These are phyloP conservation scores for Drosophila orosa DNA, from an alignment of 1,140 invertebrate genomes.

Conservation along the genomic window DNA sequence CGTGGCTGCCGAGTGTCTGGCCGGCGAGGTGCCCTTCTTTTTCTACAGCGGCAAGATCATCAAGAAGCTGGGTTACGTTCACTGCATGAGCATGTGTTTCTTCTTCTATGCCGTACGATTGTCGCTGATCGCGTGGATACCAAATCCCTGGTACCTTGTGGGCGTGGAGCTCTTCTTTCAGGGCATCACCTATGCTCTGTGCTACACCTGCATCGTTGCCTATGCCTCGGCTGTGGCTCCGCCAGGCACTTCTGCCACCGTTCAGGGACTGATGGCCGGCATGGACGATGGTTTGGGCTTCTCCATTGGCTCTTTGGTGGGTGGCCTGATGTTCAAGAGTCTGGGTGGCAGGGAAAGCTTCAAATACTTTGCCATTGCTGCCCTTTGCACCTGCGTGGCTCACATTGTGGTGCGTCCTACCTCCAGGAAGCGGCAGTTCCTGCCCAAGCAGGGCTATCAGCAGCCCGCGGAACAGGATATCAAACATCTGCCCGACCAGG, in stretches of 20 bases:
- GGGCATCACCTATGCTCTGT: conserved; percentile 91
- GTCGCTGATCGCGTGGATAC: conserved; percentile 88
- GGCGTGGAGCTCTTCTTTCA: conserved; percentile 90
- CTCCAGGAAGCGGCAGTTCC: conserved; percentile 71
- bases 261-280: conserved; percentile 92
- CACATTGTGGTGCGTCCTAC: conserved; percentile 84
- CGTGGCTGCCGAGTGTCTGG: conserved; percentile 90
- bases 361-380: conserved; percentile 85
- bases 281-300: conserved; percentile 92
- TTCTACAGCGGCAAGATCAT: conserved; percentile 89
- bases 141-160: conserved; percentile 90
- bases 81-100: conserved; percentile 89
- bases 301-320: conserved; percentile 87
- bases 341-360: conserved; percentile 86
- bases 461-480: conserved; percentile 58
- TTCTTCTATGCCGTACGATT: conserved; percentile 88
- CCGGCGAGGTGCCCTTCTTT: conserved; percentile 91
- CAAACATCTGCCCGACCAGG: conserved; percentile 28
- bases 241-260: conserved; percentile 91
- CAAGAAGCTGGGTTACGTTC: conserved; percentile 88
- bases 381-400: conserved; percentile 85
- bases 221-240: conserved; percentile 91
- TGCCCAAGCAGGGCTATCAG: conserved; percentile 71
- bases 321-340: conserved; percentile 86
- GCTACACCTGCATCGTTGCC: conserved; percentile 91